Base-by-base conservation (phyloP, 2,113 vertebrate species). In the Antechinus stuartii region DNA sequence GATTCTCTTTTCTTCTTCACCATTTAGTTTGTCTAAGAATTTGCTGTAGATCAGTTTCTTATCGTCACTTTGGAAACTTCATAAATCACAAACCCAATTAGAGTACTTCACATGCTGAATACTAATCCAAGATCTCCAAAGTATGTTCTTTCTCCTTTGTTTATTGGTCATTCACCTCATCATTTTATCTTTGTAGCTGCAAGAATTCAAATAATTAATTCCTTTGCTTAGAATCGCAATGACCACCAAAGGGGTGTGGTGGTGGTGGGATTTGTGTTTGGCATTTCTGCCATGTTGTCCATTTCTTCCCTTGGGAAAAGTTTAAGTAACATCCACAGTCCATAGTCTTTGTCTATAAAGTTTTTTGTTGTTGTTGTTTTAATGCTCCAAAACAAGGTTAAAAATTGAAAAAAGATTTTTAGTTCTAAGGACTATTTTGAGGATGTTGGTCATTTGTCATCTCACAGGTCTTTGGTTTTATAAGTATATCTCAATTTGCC, bases 161-260 rank as follows among this genome's bases (percentile, higher is more conserved):
- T 90, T 94, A 93, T 56, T 95, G 96, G 53, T 91, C 94, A 92
- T 54, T 52, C 49, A 56, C 89, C 27, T 49, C 22, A 53, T 68
- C 89, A 57, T 90, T 93, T 95, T 50, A 23, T 92, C 42, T 16
- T 46, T 50, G 92, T 42, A 90, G 26, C 89, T 91, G 12, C 76
- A 92, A 57, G 61, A 91, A 96, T 94, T 96, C 97, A 97, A 95
- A 96, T 55, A 68, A 94, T n/a, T 35, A n/a, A 76, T 96, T 96
- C 90, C 68, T 0, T 93, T 52, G 54, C 84, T 35, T 90, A 91
- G 49, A 92, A 61, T 95, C 25, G 9, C 54, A 90, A 35, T 84
- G 92, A 24, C 89, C 53, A 24, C 94, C 23, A 93, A 55, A 54
- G 53, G 30, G 46, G 35, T 11, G 57, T 57, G 2, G 57, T 52